Conservation (phyloP, 2,888 invertebrate genomes). For the Tipula helvola region DNA sequence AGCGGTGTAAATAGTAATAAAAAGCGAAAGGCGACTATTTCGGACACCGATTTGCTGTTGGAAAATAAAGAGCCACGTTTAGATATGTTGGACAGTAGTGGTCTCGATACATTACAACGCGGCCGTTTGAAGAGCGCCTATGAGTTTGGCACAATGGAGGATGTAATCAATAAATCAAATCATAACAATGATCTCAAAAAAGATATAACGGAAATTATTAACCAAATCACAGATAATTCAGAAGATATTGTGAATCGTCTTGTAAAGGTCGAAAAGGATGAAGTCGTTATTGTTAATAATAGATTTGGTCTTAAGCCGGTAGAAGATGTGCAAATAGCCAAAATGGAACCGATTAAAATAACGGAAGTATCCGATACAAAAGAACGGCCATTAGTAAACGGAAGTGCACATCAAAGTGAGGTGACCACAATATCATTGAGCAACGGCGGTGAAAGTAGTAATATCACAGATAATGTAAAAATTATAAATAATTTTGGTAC, state of each 20-base stretch:
- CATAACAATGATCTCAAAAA: constrained; percentile 8
- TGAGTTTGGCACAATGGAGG: constrained; percentile 64
- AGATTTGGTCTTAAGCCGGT: background rate
- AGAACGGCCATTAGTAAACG: background rate
- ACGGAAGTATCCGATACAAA: background rate
- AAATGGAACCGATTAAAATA: background rate
- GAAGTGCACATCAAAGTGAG: background rate
- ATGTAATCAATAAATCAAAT: constrained; percentile 42
- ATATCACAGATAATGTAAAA: constrained; percentile 14
- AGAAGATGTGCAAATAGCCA: background rate
- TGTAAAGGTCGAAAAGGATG: background rate
- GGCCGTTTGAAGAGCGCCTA: constrained; percentile 59
- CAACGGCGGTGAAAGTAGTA: constrained; percentile 13
- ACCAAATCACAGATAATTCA: constrained; percentile 22
- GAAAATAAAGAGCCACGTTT: constrained; percentile 44
- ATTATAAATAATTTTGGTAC: constrained; percentile 35
- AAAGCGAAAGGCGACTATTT: constrained; percentile 31
- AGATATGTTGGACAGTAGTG: constrained; percentile 42
- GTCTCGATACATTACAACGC: constrained; percentile 52
- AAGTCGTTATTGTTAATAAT: background rate
- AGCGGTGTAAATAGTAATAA: constrained; percentile 47
- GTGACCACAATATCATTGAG: constrained; percentile 1
- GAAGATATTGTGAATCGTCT: constrained; percentile 6
- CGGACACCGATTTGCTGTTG: constrained; percentile 26
- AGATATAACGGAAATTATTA: constrained; percentile 17